These are phyloP conservation scores for Catharus bicknelli DNA, from an alignment of 2,113 vertebrate genomes.

Conservation along the genomic window DNA sequence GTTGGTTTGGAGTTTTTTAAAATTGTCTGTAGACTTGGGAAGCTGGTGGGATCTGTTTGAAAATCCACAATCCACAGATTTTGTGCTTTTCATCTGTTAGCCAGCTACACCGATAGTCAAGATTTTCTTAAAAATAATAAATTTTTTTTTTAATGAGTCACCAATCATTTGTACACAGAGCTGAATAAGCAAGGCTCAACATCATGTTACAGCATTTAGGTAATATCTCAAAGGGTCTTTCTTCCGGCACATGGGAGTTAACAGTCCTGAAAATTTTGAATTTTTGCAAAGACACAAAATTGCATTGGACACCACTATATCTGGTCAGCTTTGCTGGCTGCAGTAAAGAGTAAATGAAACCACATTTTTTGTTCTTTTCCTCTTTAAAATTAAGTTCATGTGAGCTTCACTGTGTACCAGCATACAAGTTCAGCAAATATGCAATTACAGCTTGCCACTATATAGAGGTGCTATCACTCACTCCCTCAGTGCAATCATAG, in stretches of 20 bases:
- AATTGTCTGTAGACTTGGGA: neutral
- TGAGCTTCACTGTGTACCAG: neutral
- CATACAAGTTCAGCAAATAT: neutral
- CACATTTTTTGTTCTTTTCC: neutral
- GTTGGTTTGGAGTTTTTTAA: neutral
- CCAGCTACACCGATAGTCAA: neutral
- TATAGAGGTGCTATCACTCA: neutral
- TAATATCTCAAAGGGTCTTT: neutral
- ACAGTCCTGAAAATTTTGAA: neutral
- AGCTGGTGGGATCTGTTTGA: neutral
- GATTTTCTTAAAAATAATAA: neutral
- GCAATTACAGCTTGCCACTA: neutral
- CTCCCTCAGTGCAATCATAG: neutral
- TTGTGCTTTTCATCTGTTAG: neutral
- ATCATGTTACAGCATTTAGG: neutral
- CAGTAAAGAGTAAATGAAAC: neutral
- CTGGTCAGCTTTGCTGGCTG: neutral
- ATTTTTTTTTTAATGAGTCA: neutral
- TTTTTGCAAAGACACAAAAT: neutral
- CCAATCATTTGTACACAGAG: neutral
- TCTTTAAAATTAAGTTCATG: neutral
- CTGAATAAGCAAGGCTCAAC: neutral
- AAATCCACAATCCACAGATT: neutral
- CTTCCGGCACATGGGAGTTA: neutral
- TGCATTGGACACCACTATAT: neutral